Conservation (phyloP, 1,140 invertebrate genomes). For the Neodiprion fabricii region DNA sequence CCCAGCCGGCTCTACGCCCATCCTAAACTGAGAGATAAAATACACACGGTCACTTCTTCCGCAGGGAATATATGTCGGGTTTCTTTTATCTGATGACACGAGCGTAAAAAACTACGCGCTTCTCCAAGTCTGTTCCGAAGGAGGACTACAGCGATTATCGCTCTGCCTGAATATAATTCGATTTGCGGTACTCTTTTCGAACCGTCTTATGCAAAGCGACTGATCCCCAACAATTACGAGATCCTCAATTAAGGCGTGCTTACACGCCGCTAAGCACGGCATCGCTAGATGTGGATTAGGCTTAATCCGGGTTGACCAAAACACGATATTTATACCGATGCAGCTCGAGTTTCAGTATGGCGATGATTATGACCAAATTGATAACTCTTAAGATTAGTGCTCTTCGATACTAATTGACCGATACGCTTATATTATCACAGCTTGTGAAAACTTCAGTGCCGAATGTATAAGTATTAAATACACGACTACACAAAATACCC, state of each 20-base stretch:
- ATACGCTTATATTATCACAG: no score
- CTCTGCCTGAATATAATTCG: no score
- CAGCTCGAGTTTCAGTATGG: no score
- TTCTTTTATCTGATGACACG: neutral
- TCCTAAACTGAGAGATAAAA: slow-evolving; percentile 7
- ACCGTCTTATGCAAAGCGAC: neutral
- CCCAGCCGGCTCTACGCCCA: neutral
- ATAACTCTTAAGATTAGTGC: no score
- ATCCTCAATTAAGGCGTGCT: neutral
- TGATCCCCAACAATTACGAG: neutral
- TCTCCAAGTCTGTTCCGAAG: neutral
- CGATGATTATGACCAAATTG: no score
- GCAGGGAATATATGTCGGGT: neutral
- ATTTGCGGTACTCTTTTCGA: neutral
- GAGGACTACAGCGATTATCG: no score
- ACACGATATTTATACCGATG: neutral
- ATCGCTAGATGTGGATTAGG: neutral
- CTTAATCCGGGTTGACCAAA: neutral
- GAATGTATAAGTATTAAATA: no score
- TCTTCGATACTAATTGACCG: no score
- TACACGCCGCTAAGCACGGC: neutral
- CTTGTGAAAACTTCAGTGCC: no score
- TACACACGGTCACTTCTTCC: neutral
- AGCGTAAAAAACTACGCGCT: neutral
- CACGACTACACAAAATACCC: no score